Base-by-base conservation (phyloP, 2,113 vertebrate genomes). In the Phocoena sinus region DNA sequence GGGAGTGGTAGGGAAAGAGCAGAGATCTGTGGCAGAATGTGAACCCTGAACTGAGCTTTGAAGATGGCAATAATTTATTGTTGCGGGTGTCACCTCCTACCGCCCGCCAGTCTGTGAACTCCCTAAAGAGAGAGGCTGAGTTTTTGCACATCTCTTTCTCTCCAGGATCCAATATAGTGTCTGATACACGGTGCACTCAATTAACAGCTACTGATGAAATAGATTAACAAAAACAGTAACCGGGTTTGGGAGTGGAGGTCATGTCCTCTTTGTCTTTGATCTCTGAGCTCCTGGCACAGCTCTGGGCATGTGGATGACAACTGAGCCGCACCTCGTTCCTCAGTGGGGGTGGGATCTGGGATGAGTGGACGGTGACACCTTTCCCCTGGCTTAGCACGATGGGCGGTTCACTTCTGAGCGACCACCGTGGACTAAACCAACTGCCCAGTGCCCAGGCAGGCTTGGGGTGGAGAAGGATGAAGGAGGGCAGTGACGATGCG, bases 261-360 rank as follows among this genome's bases (percentile, higher is more conserved):
- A 28, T 18, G 50, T 38, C 50, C 26, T 68, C 10, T 83, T 70
- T 85, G 14, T 71, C 73, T 56, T 56, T 56, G 44, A 36, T 0
- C 5, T 41, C 62, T 93, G 33, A 67, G 17, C n/a, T 44, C 23
- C 36, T 0, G 18, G 71, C 36, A 31, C 63, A 2, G 18, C 38
- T 77, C 63, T 53, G 33, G 79, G 50, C 1, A 1, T 4, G 1
- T 28, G 68, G 33, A 36, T 5, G 33, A 26, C 38, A 7, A 41
- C 12, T 1, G 11, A n/a, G 28, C 8, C 36, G 0, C 23, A 4
- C 76, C 47, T 56, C 1, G 0, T 26, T 79, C 53, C 60, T 17
- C 21, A 2, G 11, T 1, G 3, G 5, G 1, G 6, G 6, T 38
- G 50, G 17, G 4, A 25, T 44, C 50, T 70, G 60, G 13, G 53